Evolutionary conservation across 2,113 vertebrate genomes (phyloP).

Genomic region (Edolisoma coerulescens): DNA sequence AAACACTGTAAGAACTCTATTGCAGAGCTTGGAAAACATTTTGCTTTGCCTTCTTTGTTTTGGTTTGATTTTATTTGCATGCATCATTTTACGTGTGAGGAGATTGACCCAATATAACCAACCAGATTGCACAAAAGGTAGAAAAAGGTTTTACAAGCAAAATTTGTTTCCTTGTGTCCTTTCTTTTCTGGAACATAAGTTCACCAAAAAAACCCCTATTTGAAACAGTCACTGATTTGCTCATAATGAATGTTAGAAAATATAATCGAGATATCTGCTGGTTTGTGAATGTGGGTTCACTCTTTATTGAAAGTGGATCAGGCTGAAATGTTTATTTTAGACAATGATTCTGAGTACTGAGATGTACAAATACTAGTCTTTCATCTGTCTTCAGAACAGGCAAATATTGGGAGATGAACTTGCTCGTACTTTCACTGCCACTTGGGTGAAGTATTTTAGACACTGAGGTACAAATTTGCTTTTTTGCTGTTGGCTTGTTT

Average conservation of each 20-base stretch:
- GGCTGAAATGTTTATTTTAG: constrained; percentile 1
- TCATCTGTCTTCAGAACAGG: not conserved
- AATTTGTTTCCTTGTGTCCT: not conserved
- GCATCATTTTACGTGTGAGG: not conserved
- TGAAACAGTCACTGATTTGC: not conserved
- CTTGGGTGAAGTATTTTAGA: not conserved
- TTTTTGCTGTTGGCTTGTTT: constrained; percentile 11
- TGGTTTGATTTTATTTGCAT: constrained; percentile 39
- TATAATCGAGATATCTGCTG: not conserved
- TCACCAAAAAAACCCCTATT: not conserved
- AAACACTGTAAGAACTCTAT: constrained; percentile 22
- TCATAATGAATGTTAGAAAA: not conserved
- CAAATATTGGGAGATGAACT: constrained; percentile 1
- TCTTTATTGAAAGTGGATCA: not conserved
- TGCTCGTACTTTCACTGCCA: not conserved
- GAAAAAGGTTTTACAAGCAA: not conserved
- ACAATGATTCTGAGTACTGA: not conserved
- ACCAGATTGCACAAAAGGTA: not conserved
- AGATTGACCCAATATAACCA: not conserved
- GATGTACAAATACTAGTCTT: constrained; percentile 25
- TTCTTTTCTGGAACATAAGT: not conserved
- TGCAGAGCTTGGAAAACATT: constrained; percentile 45
- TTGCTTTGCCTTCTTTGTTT: constrained; percentile 29
- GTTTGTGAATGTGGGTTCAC: fast-evolving
- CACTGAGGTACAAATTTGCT: not conserved